Percentiles rank a stretch among this genome's conserved stretches.
phyloP scores from a whole-genome alignment of 1,140 invertebrate species.

The Diabrotica virgifera region DNA sequence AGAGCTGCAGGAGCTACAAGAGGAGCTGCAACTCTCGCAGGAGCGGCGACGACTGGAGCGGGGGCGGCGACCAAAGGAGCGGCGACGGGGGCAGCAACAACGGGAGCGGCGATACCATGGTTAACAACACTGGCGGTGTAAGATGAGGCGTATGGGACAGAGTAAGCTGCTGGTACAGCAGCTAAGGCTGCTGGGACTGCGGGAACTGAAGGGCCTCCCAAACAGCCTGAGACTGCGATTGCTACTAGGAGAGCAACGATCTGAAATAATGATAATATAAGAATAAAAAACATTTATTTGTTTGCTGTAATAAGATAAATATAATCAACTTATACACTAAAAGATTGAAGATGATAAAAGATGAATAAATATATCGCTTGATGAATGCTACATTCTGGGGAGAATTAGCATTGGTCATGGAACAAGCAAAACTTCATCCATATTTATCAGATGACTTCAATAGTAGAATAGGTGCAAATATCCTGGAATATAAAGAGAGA shows the following conservation, averaged over 20 bases:
- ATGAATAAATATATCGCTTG: no score
- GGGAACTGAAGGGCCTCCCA: constrained; percentile 29
- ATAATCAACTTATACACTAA: no score
- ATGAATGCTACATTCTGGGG: no score
- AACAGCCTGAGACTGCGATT: constrained; percentile 27
- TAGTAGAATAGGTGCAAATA: no score
- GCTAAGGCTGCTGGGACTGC: constrained; percentile 28
- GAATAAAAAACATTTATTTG: no score
- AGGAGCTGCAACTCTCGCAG: constrained; percentile 19
- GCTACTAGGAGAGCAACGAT: constrained; percentile 27
- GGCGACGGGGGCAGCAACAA: constrained; percentile 24
- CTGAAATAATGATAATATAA: constrained; percentile 17
- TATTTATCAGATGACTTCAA: no score
- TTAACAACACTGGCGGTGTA: constrained; percentile 40
- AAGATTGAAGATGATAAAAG: no score
- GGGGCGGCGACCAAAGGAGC: constrained; percentile 25
- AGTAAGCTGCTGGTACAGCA: constrained; percentile 34
- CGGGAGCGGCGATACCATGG: constrained; percentile 39
- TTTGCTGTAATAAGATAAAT: no score
- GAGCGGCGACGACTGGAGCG: constrained; percentile 25
- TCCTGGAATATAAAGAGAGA: no score
- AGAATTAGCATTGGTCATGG: no score
- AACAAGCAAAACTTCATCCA: no score
- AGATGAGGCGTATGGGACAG: constrained; percentile 38
- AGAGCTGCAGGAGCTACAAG: neutral